A percentile compares a stretch with the other conserved stretches of the same genome.
Conservation (phyloP, 2,888 invertebrate genomes). For the Cylloceria caligata region DNA sequence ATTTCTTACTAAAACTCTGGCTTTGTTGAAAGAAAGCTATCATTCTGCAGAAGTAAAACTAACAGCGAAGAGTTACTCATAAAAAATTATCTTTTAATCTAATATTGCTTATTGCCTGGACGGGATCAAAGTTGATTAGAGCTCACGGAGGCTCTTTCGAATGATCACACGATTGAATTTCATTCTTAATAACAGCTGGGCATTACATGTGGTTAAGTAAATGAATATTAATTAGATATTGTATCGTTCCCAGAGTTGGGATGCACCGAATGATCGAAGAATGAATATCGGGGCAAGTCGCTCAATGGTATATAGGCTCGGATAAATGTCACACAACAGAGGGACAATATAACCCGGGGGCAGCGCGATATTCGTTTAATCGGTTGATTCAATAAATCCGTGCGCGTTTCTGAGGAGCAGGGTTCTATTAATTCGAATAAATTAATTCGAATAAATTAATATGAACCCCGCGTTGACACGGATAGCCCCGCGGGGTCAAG, state of each 20-base stretch:
- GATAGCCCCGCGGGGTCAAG: slow-evolving; percentile 74
- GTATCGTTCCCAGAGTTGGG: slow-evolving; percentile 26
- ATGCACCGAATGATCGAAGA: slow-evolving; percentile 36
- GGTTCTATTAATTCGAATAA: slow-evolving; percentile 74
- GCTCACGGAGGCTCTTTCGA: not conserved
- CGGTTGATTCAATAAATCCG: slow-evolving; percentile 84
- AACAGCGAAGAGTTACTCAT: not conserved
- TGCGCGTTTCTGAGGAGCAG: slow-evolving; percentile 74
- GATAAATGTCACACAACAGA: slow-evolving; percentile 59
- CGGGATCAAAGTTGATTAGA: slow-evolving; percentile 31
- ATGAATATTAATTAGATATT: slow-evolving; percentile 52
- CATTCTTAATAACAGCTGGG: slow-evolving; percentile 21
- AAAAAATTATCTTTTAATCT: slow-evolving; percentile 15
- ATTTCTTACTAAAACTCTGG: not conserved
- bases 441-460: slow-evolving; percentile 84
- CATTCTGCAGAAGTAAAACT: no score
- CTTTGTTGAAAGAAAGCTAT: not conserved
- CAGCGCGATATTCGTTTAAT: slow-evolving; percentile 79
- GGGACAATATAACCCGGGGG: slow-evolving; percentile 68
- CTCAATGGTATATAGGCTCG: not conserved
- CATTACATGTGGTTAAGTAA: slow-evolving; percentile 7
- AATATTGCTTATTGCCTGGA: slow-evolving; percentile 29
- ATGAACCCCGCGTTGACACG: slow-evolving; percentile 80
- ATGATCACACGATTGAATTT: slow-evolving; percentile 28
- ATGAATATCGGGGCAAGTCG: slow-evolving; percentile 16